Base-by-base conservation (phyloP, 2,797 vertebrate genomes). In the Pristis pectinata region DNA sequence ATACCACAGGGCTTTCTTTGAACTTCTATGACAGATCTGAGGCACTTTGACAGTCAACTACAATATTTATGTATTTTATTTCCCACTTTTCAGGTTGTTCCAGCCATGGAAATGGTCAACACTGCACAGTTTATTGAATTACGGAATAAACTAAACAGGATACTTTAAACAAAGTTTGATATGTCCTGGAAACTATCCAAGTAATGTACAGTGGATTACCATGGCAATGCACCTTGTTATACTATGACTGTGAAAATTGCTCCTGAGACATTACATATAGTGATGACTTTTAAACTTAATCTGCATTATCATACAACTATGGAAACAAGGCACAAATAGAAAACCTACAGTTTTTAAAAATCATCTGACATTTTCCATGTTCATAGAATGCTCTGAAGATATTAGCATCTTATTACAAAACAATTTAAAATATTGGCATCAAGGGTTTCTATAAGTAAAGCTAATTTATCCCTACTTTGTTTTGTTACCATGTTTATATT, bases 81-180 rank as follows among this genome's bases (percentile, higher is more conserved):
- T 34, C 27, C 27, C 53, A 11, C 34, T 49, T 87, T 24, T 19
- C 92, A 94, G 92, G 70, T 94, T 49, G 72, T 94, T 76, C 92
- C 92, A 53, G 92, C 92, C 30, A 94, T 94, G 41, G 92, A 94
- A 53, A 94, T 72, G 92, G 44, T 74, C 27, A 94, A 94, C 70
- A 76, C 92, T 53, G 30, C 67, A 30, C 67, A 56, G 5, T 94
- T 94, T 53, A 7, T n/a, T 74, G 92, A 94, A 30, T 56, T 94
- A 76, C 41, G 92, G 44, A 94, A 94, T n/a, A 94, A 94, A 94
- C 6, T 94, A 53, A 74, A 76, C 15, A 30, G 72, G 30, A 49
- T 74, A 49, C 41, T 72, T 74, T 76, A 61, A 61, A 30, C 0
- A 49, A 74, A 49, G 0, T 24, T 67, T 70, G 91, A 34, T 37